These are phyloP conservation scores for Heliconius congener DNA, from an alignment of 1,140 invertebrate species.

Conservation along the genomic window DNA sequence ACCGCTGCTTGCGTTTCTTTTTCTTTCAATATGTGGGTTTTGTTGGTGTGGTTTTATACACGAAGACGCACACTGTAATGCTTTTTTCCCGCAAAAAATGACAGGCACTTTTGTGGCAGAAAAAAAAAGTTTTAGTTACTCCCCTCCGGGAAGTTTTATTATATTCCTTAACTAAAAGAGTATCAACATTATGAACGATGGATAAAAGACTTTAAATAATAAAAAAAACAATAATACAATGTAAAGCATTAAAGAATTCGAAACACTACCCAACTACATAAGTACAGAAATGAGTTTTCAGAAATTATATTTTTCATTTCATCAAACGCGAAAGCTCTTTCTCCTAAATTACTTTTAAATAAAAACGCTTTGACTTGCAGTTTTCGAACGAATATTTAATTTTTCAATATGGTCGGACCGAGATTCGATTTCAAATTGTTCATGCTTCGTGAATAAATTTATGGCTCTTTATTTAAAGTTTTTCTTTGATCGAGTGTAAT, in stretches of 20 bases:
- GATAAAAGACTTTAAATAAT: background rate
- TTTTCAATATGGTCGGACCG: conserved; percentile 24
- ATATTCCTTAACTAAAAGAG: too few species aligned
- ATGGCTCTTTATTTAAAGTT: conserved; percentile 9
- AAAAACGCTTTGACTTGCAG: conserved; percentile 24
- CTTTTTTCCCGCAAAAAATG: too few species aligned
- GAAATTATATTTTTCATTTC: conserved; percentile 22
- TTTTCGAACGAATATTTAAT: conserved; percentile 27
- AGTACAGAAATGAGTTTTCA: conserved; percentile 7
- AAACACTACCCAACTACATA: background rate
- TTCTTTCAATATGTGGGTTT: too few species aligned
- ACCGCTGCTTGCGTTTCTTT: too few species aligned
- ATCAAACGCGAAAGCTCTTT: conserved; percentile 22
- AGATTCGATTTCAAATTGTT: conserved; percentile 25
- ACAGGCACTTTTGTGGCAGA: too few species aligned
- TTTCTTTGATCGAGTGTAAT: background rate
- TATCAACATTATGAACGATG: background rate
- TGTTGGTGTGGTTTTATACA: too few species aligned
- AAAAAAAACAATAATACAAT: background rate
- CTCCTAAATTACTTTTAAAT: conserved; percentile 26
- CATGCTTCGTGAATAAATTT: background rate
- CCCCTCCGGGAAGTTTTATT: too few species aligned
- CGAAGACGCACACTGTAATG: too few species aligned
- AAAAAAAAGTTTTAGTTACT: too few species aligned
- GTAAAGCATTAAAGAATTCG: background rate